phyloP scores from a whole-genome alignment of 2,113 vertebrate species.

The Lasiurus borealis region DNA sequence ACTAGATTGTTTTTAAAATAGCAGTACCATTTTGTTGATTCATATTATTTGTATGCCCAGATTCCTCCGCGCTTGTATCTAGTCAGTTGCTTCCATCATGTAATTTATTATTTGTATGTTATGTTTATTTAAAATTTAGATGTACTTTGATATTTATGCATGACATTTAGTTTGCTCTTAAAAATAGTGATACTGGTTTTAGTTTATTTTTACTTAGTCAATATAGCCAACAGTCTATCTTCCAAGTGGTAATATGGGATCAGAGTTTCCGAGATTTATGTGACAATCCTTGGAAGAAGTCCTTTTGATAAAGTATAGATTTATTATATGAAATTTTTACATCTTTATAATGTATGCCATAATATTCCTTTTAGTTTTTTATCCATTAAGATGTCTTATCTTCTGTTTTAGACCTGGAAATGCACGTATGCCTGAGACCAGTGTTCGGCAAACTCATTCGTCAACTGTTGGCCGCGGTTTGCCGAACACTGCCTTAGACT shows the following conservation, averaged over 20 bases:
- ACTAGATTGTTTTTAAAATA: conserved; percentile 3
- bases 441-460: no score
- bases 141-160: conserved; percentile 57
- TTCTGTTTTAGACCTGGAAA: conserved; percentile 3
- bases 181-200: conserved; percentile 47
- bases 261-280: conserved; percentile 18
- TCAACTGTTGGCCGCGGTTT: no score
- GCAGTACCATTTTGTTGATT: neutral
- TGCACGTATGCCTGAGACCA: neutral
- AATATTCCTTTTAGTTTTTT: neutral
- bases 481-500: neutral
- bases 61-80: conserved; percentile 63
- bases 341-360: neutral
- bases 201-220: neutral
- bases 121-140: neutral
- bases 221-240: neutral
- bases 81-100: conserved; percentile 42
- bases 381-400: neutral
- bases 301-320: conserved; percentile 1
- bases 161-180: conserved; percentile 50
- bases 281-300: neutral
- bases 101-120: conserved; percentile 50
- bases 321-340: neutral
- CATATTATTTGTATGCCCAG: conserved; percentile 62
- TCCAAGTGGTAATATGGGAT: neutral